phyloP scores from a whole-genome alignment of 2,888 invertebrate genomes.

The Cheilosia urbana region DNA sequence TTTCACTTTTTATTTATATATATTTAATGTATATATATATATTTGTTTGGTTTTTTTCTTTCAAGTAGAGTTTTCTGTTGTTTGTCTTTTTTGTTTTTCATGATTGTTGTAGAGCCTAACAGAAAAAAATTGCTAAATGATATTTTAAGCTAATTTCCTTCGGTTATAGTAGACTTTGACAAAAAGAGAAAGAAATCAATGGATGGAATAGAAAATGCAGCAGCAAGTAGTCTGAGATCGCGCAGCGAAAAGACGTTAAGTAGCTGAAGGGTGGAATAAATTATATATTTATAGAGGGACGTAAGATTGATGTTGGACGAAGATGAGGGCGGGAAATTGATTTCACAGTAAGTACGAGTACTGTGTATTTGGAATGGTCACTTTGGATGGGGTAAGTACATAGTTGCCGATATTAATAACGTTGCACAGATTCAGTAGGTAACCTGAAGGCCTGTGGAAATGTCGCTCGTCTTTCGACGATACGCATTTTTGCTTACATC shows the following conservation, averaged over 20 bases:
- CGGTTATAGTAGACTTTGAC: constrained; percentile 15
- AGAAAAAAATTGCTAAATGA: constrained; percentile 58
- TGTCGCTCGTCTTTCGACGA: too few species aligned
- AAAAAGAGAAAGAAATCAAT: constrained; percentile 38
- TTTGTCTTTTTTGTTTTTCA: constrained; percentile 60
- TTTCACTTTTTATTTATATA: constrained; percentile 65
- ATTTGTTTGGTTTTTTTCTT: constrained; percentile 52
- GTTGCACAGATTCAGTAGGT: too few species aligned
- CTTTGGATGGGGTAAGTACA: too few species aligned
- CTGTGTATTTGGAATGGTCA: neutral
- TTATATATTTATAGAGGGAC: constrained; percentile 40
- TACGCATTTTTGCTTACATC: too few species aligned
- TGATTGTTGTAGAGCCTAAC: constrained; percentile 77
- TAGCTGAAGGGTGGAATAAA: constrained; percentile 4
- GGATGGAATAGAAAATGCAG: constrained; percentile 54
- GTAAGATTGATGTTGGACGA: constrained; percentile 51
- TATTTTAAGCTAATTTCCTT: constrained; percentile 39
- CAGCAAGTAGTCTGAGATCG: constrained; percentile 1
- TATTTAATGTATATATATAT: constrained; percentile 42
- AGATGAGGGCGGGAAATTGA: constrained; percentile 5
- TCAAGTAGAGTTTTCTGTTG: constrained; percentile 53
- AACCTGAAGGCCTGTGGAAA: too few species aligned
- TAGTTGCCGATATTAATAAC: too few species aligned
- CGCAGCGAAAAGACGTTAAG: constrained; percentile 2
- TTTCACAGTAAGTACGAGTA: constrained; percentile 1